Evolutionary conservation across 2,888 invertebrate genomes (phyloP).

Genomic region (Globia sparganii): DNA sequence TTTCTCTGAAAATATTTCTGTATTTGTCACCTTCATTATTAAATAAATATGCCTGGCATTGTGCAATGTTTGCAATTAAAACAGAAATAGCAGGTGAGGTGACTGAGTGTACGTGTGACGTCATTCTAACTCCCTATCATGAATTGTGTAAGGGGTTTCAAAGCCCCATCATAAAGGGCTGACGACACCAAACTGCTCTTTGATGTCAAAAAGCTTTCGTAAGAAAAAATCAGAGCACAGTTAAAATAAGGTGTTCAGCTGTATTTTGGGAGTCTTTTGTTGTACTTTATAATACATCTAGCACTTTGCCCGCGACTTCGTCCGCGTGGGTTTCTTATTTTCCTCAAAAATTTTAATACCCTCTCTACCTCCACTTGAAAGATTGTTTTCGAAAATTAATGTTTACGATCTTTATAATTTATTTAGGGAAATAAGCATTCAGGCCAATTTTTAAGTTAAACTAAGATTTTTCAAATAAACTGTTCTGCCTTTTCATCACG

Average conservation of each 20-base stretch:
- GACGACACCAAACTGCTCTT: constrained; percentile 47
- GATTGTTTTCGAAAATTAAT: no score
- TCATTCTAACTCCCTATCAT: constrained; percentile 26
- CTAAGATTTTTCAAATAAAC: no score
- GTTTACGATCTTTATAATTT: no score
- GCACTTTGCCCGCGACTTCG: no score
- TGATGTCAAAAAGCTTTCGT: constrained; percentile 52
- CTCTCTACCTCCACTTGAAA: no score
- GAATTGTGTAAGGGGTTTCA: constrained; percentile 46
- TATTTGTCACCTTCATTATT: neutral
- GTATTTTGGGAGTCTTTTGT: constrained; percentile 28
- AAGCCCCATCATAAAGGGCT: constrained; percentile 39
- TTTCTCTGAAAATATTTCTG: neutral
- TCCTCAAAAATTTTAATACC: no score
- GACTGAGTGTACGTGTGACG: constrained; percentile 19
- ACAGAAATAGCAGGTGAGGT: constrained; percentile 4
- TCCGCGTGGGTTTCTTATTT: no score
- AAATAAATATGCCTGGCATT: constrained; percentile 13
- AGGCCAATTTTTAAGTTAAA: no score
- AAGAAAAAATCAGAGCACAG: constrained; percentile 33
- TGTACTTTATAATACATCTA: neutral
- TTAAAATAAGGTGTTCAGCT: constrained; percentile 34
- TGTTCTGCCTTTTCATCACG: no score
- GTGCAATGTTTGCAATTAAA: constrained; percentile 33
- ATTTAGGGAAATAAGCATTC: no score